These are phyloP conservation scores for Elgaria multicarinata DNA, from an alignment of 2,113 vertebrate species.

Conservation along the genomic window DNA sequence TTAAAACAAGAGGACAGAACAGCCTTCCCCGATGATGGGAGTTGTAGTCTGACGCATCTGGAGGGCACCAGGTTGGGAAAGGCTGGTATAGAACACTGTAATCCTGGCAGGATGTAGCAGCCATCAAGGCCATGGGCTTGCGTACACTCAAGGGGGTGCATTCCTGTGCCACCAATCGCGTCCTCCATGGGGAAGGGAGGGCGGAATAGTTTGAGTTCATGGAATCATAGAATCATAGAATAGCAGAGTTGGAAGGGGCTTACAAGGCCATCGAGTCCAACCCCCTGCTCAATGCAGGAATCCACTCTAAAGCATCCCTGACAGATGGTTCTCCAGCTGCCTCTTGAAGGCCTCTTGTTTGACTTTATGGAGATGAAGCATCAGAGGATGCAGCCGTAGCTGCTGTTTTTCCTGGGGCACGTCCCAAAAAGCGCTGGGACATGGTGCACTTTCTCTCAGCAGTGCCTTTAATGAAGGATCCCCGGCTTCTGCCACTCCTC, in stretches of 20 bases:
- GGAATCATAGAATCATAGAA: too few species aligned
- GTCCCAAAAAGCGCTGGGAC: neutral
- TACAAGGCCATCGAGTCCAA: too few species aligned
- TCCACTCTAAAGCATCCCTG: too few species aligned
- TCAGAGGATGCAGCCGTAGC: neutral
- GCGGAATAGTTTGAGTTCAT: neutral
- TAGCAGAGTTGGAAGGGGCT: too few species aligned
- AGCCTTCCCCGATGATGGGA: neutral
- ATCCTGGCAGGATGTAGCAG: neutral
- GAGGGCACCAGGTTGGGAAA: neutral
- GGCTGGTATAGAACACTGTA: too few species aligned
- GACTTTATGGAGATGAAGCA: neutral
- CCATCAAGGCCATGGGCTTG: neutral
- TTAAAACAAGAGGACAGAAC: neutral
- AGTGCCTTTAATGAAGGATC: neutral
- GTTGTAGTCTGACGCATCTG: neutral
- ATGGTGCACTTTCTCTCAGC: too few species aligned
- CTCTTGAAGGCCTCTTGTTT: too few species aligned
- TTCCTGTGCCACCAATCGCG: neutral
- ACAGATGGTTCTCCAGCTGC: too few species aligned
- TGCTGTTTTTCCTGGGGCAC: neutral
- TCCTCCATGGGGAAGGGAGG: too few species aligned
- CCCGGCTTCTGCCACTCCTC: neutral
- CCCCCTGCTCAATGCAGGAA: too few species aligned
- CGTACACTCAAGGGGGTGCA: neutral